These are phyloP conservation scores for Micrasema longulum DNA, from an alignment of 1,140 invertebrate species.

Conservation along the genomic window DNA sequence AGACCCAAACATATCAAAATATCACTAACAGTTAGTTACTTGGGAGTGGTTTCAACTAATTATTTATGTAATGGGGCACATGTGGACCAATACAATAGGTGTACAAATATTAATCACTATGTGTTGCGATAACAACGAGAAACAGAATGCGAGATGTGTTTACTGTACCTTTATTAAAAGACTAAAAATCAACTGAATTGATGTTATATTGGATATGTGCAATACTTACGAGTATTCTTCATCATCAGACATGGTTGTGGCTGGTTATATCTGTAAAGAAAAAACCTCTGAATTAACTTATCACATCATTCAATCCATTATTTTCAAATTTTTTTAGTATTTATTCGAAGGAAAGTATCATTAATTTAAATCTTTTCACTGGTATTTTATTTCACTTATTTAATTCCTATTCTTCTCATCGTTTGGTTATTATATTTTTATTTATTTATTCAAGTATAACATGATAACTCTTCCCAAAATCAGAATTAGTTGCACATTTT, in stretches of 20 bases:
- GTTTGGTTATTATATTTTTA: too few relatives aligned
- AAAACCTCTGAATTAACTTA: too few relatives aligned
- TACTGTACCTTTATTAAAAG: conserved; percentile 32
- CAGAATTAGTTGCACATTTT: too few relatives aligned
- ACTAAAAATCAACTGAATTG: too few relatives aligned
- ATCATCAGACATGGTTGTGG: conserved; percentile 78
- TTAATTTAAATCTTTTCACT: too few relatives aligned
- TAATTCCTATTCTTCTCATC: too few relatives aligned
- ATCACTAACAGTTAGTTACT: conserved; percentile 28
- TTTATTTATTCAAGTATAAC: too few relatives aligned
- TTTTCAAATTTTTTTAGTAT: too few relatives aligned
- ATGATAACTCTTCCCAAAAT: too few relatives aligned
- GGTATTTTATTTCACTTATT: too few relatives aligned
- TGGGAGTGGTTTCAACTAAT: neutral
- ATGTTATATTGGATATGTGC: neutral
- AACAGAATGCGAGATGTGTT: neutral
- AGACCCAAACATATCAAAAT: conserved; percentile 10
- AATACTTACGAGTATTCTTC: conserved; percentile 81
- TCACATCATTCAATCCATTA: too few relatives aligned
- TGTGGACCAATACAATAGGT: neutral
- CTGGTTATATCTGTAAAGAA: conserved; percentile 69
- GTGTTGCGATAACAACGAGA: neutral
- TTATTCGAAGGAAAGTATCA: too few relatives aligned
- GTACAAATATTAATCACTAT: neutral
- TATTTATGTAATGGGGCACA: neutral